Base-by-base conservation (phyloP, 2,113 vertebrate genomes). In the Anarrhichthys ocellatus region DNA sequence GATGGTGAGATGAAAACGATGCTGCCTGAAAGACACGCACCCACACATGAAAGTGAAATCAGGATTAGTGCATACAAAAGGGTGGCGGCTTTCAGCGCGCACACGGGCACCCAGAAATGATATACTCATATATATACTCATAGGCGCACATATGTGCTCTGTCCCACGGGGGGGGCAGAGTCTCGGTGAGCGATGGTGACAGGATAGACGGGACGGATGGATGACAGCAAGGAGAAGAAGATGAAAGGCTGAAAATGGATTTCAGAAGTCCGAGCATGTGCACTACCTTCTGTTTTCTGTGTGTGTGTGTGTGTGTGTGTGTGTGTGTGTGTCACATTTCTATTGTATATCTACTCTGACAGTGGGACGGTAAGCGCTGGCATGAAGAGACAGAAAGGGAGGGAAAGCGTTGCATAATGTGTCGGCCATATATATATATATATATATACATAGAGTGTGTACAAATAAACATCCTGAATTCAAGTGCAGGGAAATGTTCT, bases 231-330 rank as follows among this genome's bases (percentile, higher is more conserved):
- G 68, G 78, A 84, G 76, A 68, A 81, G 89, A 82, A 91, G 86
- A 92, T 92, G 89, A 92, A 90, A 92, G 54, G 87, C 82, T n/a
- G 78, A 87, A 92, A 93, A 92, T 90, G 71, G 80, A 82, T 88
- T 90, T 90, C 59, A 61, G 62, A 85, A 92, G 84, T 90, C 86
- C 77, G 82, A 29, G 58, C 86, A 86, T 89, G 87, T 62, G 73
- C 81, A 48, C 42, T 50, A 80, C 76, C 68, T 64, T 75, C 79
- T 78, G 80, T n/a, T 82, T 76, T 59, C 59, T 72, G 50, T 27
- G 24, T 63, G 65, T 61, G 50, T 71, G 58, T 54, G 66, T 40
- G 78, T 34, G 73, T 65, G 36, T 40, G 68, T 72, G 73, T 52
- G 64, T 73, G 13, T 44, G 22, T n/a, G 36, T 58, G 38, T 34